Conservation (phyloP, 2,113 vertebrate species). For the Oreochromis niloticus region DNA sequence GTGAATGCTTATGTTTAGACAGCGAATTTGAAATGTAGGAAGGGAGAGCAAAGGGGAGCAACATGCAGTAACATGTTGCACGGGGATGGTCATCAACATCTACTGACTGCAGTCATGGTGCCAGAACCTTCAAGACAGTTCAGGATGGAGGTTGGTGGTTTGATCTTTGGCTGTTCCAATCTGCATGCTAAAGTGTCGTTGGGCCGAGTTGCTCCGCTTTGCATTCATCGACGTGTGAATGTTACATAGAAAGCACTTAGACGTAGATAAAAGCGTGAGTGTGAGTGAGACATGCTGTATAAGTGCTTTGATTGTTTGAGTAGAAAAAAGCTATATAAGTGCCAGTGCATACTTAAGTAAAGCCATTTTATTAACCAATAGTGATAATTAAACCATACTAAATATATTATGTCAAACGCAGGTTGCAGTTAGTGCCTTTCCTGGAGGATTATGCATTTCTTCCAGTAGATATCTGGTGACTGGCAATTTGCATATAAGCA, state of each 20-base stretch:
- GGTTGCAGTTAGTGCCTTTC: background rate
- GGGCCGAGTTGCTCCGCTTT: background rate
- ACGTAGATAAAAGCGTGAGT: background rate
- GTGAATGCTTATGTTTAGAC: background rate
- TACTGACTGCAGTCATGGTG: background rate
- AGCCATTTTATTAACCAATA: background rate
- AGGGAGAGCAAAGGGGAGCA: background rate
- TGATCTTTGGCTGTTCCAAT: background rate
- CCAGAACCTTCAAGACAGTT: background rate
- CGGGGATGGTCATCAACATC: background rate
- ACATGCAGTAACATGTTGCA: background rate
- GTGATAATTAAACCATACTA: background rate
- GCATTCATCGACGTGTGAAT: background rate
- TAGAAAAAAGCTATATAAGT: background rate
- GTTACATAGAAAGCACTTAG: background rate
- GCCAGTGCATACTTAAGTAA: background rate
- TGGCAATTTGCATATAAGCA: background rate
- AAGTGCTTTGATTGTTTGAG: background rate
- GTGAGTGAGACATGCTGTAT: background rate
- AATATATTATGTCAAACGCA: background rate
- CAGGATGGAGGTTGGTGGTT: background rate
- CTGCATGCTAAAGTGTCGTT: background rate
- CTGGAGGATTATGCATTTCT: background rate
- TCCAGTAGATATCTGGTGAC: background rate
- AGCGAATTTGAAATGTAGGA: background rate